These are phyloP conservation scores for Rhea pennata DNA, from an alignment of 2,113 vertebrate species.

Conservation along the genomic window DNA sequence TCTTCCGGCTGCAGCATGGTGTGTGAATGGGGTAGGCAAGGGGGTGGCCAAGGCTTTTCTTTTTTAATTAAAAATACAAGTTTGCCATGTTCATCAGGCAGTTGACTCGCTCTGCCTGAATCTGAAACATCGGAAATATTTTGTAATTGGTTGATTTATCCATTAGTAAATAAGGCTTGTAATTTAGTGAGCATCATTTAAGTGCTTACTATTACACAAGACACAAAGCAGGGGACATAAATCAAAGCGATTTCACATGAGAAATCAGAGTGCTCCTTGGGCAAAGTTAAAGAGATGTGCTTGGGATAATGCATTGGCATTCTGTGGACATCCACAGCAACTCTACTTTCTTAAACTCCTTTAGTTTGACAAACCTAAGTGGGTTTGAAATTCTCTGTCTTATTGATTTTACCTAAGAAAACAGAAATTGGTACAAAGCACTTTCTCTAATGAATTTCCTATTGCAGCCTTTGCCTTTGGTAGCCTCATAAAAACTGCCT, in stretches of 20 bases:
- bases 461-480: background rate
- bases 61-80: slow-evolving; percentile 49
- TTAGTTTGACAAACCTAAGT: background rate
- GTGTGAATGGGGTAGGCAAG: background rate
- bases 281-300: background rate
- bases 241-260: background rate
- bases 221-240: background rate
- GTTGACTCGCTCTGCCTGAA: background rate
- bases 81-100: background rate
- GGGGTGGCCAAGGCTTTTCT: background rate
- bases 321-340: background rate
- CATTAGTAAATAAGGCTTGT: background rate
- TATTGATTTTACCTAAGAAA: slow-evolving; percentile 20
- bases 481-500: background rate
- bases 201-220: background rate
- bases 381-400: background rate
- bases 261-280: background rate
- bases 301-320: background rate
- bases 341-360: background rate
- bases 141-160: slow-evolving; percentile 13
- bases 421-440: background rate
- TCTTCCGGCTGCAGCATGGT: background rate
- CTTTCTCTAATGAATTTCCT: background rate
- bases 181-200: background rate
- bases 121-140: background rate